Conservation (phyloP, 2,797 vertebrate genomes). For the Masticophis lateralis region DNA sequence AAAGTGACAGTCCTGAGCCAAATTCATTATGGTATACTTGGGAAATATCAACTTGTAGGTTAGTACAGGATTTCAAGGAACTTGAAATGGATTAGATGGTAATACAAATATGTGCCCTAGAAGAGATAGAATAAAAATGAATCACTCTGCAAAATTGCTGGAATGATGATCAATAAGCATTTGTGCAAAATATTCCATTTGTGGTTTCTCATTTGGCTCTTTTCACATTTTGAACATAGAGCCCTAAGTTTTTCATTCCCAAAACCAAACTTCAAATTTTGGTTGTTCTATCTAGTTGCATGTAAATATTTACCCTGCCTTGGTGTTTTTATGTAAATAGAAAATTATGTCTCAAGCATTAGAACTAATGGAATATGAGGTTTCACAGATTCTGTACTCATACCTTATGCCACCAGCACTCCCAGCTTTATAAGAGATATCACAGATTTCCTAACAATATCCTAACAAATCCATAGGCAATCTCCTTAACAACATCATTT, state of each 20-base stretch:
- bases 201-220: not conserved
- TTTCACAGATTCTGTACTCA: not conserved
- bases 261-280: not conserved
- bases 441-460: not conserved
- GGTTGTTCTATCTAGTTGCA: not conserved
- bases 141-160: not conserved
- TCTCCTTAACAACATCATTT: not conserved
- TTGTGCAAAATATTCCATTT: not conserved
- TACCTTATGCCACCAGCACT: not conserved
- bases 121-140: constrained; percentile 22
- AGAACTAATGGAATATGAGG: not conserved
- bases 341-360: not conserved
- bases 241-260: not conserved
- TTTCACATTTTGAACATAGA: not conserved
- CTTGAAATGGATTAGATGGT: not conserved
- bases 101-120: constrained; percentile 10
- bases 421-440: not conserved
- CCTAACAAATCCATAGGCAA: not conserved
- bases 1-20: not conserved
- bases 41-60: constrained; percentile 14
- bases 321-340: not conserved
- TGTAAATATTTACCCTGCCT: not conserved
- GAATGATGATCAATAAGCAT: not conserved
- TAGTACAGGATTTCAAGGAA: constrained; percentile 12
- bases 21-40: constrained; percentile 22